phyloP scores from a whole-genome alignment of 2,113 vertebrate species.

The Eulacestoma nigropectus region DNA sequence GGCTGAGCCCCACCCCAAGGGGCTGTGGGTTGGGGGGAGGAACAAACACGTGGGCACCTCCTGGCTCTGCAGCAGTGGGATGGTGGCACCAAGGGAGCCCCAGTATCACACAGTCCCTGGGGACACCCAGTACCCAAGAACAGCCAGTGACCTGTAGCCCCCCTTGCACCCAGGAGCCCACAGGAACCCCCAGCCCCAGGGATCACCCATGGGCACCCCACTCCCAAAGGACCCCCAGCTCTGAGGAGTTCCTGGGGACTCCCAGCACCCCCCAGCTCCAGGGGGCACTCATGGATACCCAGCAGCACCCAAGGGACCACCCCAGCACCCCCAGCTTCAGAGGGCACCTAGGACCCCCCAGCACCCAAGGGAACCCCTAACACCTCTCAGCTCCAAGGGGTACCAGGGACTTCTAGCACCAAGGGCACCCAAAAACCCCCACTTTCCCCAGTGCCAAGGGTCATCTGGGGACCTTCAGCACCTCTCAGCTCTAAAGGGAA shows the following conservation, averaged over 20 bases:
- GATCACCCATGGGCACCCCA: not conserved
- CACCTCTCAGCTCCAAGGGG: not conserved
- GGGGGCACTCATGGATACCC: too few relatives aligned
- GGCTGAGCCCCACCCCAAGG: not conserved
- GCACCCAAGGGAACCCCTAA: not conserved
- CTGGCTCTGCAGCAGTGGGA: not conserved
- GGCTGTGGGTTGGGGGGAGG: not conserved
- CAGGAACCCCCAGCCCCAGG: not conserved
- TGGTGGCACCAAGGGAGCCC: not conserved
- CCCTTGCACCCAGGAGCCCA: not conserved
- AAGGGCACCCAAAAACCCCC: not conserved
- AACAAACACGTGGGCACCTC: not conserved
- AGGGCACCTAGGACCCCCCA: not conserved
- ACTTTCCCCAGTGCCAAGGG: not conserved
- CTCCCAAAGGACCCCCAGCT: not conserved
- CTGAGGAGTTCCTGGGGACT: not conserved
- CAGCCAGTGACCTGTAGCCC: not conserved
- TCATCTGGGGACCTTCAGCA: not conserved
- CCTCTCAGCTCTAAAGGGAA: not conserved
- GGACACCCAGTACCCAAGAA: not conserved
- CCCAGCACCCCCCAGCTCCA: not conserved
- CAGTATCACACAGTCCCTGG: not conserved
- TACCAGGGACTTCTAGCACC: not conserved
- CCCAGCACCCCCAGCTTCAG: not conserved
- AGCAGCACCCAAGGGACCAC: not conserved